Base-by-base conservation (phyloP, 2,888 invertebrate genomes). In the Osedax fenrisi region DNA sequence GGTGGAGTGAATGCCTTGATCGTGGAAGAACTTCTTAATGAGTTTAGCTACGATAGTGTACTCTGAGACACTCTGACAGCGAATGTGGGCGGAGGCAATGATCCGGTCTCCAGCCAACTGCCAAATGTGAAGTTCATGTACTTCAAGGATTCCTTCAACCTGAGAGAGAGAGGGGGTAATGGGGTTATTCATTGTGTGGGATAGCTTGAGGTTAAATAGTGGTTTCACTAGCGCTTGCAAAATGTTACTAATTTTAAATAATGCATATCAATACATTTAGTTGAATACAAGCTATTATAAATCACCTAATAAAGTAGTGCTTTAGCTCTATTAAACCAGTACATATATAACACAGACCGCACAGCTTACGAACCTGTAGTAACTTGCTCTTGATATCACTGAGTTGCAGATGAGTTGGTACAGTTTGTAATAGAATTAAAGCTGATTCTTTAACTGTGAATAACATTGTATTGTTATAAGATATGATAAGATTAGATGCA, bases 71-170 rank as follows among this genome's bases (percentile, higher is more conserved):
- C 94, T 95, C 80, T 92, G 89, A 87, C 94, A 95, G 80, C 92
- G 90, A 82, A 97, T 94, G 83, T 97, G 96, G 2, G 95, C 95
- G 17, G 95, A 94, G 72, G 96, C 96, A 79, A 97, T 95, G 79
- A 96, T 95, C 79, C 94, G 89, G 85, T 94, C 94, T 0, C 95
- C 95, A 56, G 95, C 93, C 80, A 97, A 86, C 86, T 96, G 96
- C 97, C 97, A 97, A 10, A 97, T 92, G 84, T 97, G 96, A 84
- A 97, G 94, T 85, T 97, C 96, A 82, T 97, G 96, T 0, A 97
- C 94, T 0, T 94, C 95, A 74, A 94, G 85, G 24, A 96, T 93
- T 0, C 96, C 96, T 81, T 94, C 93, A 26, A 96, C 81, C 85
- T 85, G 78, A n/a, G n/a, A n/a, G n/a, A n/a, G n/a, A n/a, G n/a